Evolutionary conservation across 2,888 invertebrate genomes (phyloP).

Genomic region (Cantharis rustica): DNA sequence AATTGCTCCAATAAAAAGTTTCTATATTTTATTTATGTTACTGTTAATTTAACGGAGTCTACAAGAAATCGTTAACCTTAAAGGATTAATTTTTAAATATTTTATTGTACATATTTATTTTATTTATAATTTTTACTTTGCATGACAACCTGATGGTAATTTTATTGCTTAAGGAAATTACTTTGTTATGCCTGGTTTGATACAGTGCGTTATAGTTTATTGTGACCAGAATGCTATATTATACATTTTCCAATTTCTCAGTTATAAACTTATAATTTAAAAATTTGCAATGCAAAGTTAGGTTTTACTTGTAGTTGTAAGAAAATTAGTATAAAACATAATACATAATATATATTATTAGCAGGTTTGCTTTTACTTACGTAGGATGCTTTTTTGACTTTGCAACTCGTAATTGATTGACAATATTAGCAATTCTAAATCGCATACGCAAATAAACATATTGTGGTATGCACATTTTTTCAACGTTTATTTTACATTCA

Average conservation of each 20-base stretch:
- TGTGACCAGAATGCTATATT: neutral
- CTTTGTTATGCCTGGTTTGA: neutral
- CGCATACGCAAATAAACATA: neutral
- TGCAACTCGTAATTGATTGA: neutral
- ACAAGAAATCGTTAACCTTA: neutral
- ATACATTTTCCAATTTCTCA: neutral
- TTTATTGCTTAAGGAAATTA: neutral
- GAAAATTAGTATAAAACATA: too few species aligned
- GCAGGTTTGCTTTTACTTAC: too few species aligned
- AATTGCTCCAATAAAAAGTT: neutral
- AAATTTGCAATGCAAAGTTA: neutral
- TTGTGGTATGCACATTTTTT: neutral
- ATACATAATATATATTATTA: too few species aligned
- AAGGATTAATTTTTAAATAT: neutral
- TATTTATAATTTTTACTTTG: neutral
- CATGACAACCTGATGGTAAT: neutral
- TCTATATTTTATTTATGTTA: neutral
- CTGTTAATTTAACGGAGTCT: neutral
- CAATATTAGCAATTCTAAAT: constrained; percentile 2
- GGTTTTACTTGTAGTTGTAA: neutral
- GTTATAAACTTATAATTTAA: neutral
- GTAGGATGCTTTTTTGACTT: neutral
- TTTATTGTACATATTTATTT: neutral
- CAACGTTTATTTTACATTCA: neutral
- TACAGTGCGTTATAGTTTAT: neutral